A percentile compares a stretch with the other conserved stretches of the same genome.
phyloP scores from a whole-genome alignment of 2,113 vertebrate genomes.

The Sinocyclocheilus rhinocerous region DNA sequence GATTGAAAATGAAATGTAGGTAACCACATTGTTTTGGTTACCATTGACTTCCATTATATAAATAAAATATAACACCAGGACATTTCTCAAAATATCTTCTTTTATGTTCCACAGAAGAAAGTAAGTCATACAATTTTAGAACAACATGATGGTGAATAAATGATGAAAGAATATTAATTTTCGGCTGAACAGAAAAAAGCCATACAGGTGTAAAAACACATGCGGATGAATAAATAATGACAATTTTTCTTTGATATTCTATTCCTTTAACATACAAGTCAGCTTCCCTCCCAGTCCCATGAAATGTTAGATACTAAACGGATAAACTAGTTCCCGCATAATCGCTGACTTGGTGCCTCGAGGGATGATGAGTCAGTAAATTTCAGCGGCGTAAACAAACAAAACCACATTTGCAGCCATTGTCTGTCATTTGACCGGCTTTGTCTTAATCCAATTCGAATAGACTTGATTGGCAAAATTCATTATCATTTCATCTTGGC shows the following conservation, averaged over 20 bases:
- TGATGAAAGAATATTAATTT: background rate
- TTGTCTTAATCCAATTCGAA: constrained; percentile 67
- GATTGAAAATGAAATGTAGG: background rate
- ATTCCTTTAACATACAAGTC: constrained; percentile 51
- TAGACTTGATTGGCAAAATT: constrained; percentile 62
- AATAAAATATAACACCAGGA: constrained; percentile 38
- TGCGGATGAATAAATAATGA: background rate
- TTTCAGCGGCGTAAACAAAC: constrained; percentile 66
- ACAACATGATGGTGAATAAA: background rate
- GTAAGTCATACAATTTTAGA: background rate
- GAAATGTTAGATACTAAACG: constrained; percentile 59
- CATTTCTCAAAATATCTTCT: constrained; percentile 45
- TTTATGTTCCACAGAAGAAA: background rate
- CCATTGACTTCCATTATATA: background rate
- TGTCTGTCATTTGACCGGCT: constrained; percentile 63
- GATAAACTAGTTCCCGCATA: constrained; percentile 68
- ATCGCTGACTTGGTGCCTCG: constrained; percentile 66
- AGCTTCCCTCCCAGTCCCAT: constrained; percentile 52
- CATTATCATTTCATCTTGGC: constrained; percentile 63
- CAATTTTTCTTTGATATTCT: background rate
- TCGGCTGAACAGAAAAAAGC: background rate
- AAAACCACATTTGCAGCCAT: constrained; percentile 67
- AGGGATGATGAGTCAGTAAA: constrained; percentile 61
- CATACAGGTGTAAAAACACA: background rate
- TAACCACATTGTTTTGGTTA: background rate